Percentiles rank a stretch among this genome's conserved stretches.
phyloP scores from a whole-genome alignment of 1,140 invertebrate genomes.

The Brachionus calyciflorus region DNA sequence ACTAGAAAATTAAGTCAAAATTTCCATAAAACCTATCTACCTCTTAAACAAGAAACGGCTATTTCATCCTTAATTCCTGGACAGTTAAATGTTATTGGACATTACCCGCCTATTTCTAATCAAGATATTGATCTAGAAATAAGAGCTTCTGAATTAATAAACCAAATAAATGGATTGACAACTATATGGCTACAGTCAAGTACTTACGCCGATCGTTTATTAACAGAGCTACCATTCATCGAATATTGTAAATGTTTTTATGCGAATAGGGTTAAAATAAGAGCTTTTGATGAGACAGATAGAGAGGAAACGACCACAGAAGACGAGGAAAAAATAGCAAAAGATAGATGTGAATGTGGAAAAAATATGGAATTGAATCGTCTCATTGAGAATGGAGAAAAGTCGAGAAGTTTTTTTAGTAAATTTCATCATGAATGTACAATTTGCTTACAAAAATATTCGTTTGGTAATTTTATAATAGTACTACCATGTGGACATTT shows the following conservation, averaged over 20 bases:
- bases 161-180: slow-evolving; percentile 44
- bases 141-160: slow-evolving; percentile 40
- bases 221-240: not conserved
- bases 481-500: slow-evolving; percentile 43
- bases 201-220: slow-evolving; percentile 30
- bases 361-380: slow-evolving; percentile 14
- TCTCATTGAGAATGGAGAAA: not conserved
- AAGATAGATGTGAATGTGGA: slow-evolving; percentile 23
- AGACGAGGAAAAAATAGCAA: not conserved
- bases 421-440: slow-evolving; percentile 35
- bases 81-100: not conserved
- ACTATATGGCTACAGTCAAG: slow-evolving; percentile 42
- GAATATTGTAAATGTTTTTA: slow-evolving; percentile 45
- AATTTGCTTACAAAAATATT: slow-evolving; percentile 43
- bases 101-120: no score
- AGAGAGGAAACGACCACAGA: slow-evolving; percentile 36
- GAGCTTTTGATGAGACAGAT: slow-evolving; percentile 24
- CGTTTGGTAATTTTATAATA: not conserved
- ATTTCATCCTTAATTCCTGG: not conserved
- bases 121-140: slow-evolving; percentile 34
- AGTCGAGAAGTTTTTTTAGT: not conserved
- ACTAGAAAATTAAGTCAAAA: not conserved
- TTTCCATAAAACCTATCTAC: not conserved
- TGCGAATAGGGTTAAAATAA: not conserved
- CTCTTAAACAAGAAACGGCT: not conserved